These are phyloP conservation scores for Myathropa florea DNA, from an alignment of 2,888 invertebrate genomes.

Conservation along the genomic window DNA sequence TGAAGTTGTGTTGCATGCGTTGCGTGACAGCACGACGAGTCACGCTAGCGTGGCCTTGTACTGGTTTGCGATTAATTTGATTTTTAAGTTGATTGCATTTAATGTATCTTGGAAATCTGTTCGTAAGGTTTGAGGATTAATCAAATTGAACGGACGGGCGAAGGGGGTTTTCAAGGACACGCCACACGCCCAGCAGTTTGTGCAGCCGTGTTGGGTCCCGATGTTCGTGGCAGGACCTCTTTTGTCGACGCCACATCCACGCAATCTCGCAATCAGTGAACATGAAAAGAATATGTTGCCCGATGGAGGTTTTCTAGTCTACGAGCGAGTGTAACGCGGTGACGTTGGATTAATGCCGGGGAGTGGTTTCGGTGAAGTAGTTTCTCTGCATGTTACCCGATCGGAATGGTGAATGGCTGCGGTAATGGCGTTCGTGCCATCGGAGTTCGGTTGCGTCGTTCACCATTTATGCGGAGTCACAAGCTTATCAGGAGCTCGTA, in stretches of 20 bases:
- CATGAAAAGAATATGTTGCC: background rate
- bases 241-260: background rate
- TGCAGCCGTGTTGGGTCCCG: background rate
- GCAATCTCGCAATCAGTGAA: background rate
- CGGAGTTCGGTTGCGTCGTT: background rate
- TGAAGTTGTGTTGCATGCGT: constrained; percentile 31
- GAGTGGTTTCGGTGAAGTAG: background rate
- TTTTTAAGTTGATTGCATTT: constrained; percentile 59
- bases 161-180: background rate
- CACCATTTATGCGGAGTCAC: background rate
- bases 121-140: constrained; percentile 46
- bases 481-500: background rate
- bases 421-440: background rate
- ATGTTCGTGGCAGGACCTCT: background rate
- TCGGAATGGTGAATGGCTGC: background rate
- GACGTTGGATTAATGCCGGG: background rate
- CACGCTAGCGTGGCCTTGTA: constrained; percentile 66
- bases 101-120: constrained; percentile 25
- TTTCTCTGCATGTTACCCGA: background rate
- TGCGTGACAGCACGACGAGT: constrained; percentile 67
- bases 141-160: constrained; percentile 36
- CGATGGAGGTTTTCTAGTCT: background rate
- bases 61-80: constrained; percentile 61
- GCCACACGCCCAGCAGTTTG: background rate
- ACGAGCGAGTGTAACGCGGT: background rate